These are phyloP conservation scores for Herpailurus yagouaroundi DNA, from an alignment of 2,113 vertebrate genomes.

Conservation along the genomic window DNA sequence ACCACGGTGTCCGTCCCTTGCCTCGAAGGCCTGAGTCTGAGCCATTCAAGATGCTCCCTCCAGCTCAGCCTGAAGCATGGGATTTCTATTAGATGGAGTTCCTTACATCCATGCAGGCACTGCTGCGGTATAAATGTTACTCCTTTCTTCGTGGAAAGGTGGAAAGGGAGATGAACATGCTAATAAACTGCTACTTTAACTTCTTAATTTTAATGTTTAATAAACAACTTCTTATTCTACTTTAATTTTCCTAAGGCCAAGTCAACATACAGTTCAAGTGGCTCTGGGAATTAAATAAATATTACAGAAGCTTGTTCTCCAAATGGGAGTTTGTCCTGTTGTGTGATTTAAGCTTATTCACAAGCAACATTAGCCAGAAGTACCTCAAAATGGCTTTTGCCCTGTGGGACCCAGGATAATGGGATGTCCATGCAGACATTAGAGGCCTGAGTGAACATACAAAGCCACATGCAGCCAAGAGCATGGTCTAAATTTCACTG, in stretches of 20 bases:
- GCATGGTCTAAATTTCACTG: background rate
- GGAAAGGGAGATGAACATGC: background rate
- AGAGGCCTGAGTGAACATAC: background rate
- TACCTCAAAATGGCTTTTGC: background rate
- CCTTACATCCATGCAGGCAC: background rate
- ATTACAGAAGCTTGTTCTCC: slow-evolving; percentile 49
- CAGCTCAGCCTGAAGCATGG: slow-evolving; percentile 1
- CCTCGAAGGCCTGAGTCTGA: slow-evolving; percentile 59
- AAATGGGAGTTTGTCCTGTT: background rate
- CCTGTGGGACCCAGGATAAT: background rate
- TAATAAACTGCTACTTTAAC: slow-evolving; percentile 45
- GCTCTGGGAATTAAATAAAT: slow-evolving; percentile 67
- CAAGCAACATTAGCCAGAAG: background rate
- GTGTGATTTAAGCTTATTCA: background rate
- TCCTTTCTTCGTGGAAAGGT: background rate
- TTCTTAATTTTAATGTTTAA: slow-evolving; percentile 44
- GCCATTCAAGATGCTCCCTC: slow-evolving; percentile 54
- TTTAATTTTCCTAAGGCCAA: slow-evolving; percentile 54
- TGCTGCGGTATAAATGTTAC: background rate
- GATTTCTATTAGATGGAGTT: slow-evolving; percentile 67
- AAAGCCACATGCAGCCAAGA: background rate
- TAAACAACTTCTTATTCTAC: slow-evolving; percentile 63
- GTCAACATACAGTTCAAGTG: slow-evolving; percentile 58
- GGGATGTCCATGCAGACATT: background rate
- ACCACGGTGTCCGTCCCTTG: slow-evolving; percentile 51